Conservation (phyloP, 1,140 invertebrate genomes). For the Alviniconcha marisindica region DNA sequence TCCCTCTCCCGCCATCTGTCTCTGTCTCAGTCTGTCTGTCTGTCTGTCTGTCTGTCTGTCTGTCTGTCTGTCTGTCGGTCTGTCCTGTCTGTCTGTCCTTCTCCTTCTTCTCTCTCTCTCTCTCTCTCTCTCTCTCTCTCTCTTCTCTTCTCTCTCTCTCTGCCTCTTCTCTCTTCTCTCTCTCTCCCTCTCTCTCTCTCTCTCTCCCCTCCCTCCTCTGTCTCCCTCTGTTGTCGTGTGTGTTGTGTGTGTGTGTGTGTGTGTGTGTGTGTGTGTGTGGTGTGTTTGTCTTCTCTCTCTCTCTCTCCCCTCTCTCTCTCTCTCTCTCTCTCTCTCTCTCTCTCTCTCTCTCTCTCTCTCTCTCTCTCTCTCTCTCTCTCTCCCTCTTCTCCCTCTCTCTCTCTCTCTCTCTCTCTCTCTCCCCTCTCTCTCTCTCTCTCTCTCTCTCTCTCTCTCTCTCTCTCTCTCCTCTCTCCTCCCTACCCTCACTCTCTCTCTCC, state of each 20-base stretch:
- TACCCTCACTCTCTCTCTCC: neutral
- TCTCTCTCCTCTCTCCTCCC: neutral
- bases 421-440: neutral
- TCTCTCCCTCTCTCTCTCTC: neutral
- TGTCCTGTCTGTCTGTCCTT: too few relatives aligned
- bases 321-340: too few relatives aligned
- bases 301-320: neutral
- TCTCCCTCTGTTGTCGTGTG: too few relatives aligned
- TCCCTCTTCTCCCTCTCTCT: neutral
- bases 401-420: neutral
- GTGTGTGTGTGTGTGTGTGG: too few relatives aligned
- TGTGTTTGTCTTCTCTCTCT: too few relatives aligned
- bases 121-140: constrained; percentile 17
- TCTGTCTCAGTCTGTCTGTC: neutral
- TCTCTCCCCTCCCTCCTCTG: neutral
- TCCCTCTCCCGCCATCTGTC: neutral
- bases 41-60: neutral
- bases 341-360: neutral
- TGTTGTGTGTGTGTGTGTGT: too few relatives aligned
- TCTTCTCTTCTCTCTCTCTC: constrained; percentile 10
- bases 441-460: neutral
- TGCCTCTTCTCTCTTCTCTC: neutral
- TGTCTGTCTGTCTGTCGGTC: neutral
- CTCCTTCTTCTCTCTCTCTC: neutral
- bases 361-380: neutral